phyloP scores from a whole-genome alignment of 2,888 invertebrate species.

The Norana najaformis region DNA sequence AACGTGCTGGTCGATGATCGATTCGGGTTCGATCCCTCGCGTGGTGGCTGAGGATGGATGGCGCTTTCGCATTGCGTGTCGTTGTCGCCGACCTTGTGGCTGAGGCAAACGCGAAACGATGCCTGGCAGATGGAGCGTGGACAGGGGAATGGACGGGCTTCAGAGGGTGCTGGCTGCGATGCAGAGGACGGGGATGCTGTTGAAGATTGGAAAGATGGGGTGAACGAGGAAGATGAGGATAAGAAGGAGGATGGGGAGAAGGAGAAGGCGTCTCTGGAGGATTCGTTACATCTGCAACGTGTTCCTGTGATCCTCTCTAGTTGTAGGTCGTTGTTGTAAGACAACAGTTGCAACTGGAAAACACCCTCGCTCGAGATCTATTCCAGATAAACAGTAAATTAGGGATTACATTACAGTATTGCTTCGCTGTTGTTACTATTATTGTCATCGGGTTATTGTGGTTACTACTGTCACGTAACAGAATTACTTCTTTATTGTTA shows the following conservation, averaged over 20 bases:
- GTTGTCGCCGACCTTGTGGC: not conserved
- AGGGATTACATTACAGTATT: too few relatives aligned
- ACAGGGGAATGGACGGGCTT: not conserved
- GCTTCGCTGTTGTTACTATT: too few relatives aligned
- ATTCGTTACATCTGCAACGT: not conserved
- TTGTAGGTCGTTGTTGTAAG: slow-evolving; percentile 15
- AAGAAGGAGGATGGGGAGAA: not conserved
- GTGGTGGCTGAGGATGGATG: not conserved
- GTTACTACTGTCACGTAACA: too few relatives aligned
- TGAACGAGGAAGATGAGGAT: not conserved
- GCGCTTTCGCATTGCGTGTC: not conserved
- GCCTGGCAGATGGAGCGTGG: not conserved
- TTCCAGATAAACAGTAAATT: not conserved
- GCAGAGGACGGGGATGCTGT: not conserved
- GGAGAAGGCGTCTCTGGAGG: not conserved
- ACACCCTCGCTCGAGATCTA: slow-evolving; percentile 7
- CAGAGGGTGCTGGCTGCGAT: not conserved
- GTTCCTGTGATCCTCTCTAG: not conserved
- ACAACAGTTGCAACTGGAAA: slow-evolving; percentile 5
- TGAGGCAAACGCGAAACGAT: slow-evolving; percentile 18
- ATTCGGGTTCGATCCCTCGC: not conserved
- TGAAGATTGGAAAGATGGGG: not conserved
- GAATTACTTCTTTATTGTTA: too few relatives aligned
- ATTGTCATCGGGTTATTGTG: too few relatives aligned
- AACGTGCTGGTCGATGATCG: not conserved